phyloP scores from a whole-genome alignment of 2,797 vertebrate species.

The Characodon lateralis region DNA sequence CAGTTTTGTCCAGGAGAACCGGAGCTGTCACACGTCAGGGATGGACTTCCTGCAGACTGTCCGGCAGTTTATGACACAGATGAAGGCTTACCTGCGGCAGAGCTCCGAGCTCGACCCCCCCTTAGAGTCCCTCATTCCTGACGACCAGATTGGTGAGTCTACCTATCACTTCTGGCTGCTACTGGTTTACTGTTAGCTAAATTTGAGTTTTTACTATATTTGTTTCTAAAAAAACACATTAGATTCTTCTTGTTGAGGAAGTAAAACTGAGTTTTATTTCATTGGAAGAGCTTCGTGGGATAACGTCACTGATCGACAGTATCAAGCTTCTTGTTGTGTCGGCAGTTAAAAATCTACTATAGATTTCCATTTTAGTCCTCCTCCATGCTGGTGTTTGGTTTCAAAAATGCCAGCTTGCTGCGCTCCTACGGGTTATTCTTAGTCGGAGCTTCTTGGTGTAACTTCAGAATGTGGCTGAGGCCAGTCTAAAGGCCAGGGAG shows the following conservation, averaged over 20 bases:
- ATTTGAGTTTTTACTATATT: background rate
- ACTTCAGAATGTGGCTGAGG: background rate
- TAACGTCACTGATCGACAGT: background rate
- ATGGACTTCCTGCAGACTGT: slow-evolving; percentile 92
- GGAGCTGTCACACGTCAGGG: slow-evolving; percentile 91
- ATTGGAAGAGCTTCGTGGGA: background rate
- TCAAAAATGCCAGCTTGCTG: background rate
- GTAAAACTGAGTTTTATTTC: slow-evolving; percentile 20
- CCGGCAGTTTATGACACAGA: slow-evolving; percentile 96
- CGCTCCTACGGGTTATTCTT: background rate
- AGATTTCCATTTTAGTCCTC: background rate
- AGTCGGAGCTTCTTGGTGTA: background rate
- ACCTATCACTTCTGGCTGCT: too few relatives aligned
- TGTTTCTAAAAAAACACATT: slow-evolving; percentile 15
- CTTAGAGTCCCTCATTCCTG: slow-evolving; percentile 93
- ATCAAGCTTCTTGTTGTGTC: background rate
- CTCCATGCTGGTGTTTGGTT: background rate
- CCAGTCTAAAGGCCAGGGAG: background rate
- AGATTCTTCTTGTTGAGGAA: slow-evolving; percentile 6
- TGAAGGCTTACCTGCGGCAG: slow-evolving; percentile 95
- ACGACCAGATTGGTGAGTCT: slow-evolving; percentile 93
- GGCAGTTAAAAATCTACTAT: background rate
- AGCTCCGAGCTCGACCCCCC: slow-evolving; percentile 94
- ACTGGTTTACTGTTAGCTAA: background rate
- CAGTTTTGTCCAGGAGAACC: slow-evolving; percentile 94